A percentile compares a stretch with the other conserved stretches of the same genome.
phyloP scores from a whole-genome alignment of 92 coral and sea anemone species.

The Parazoanthus darwini region DNA sequence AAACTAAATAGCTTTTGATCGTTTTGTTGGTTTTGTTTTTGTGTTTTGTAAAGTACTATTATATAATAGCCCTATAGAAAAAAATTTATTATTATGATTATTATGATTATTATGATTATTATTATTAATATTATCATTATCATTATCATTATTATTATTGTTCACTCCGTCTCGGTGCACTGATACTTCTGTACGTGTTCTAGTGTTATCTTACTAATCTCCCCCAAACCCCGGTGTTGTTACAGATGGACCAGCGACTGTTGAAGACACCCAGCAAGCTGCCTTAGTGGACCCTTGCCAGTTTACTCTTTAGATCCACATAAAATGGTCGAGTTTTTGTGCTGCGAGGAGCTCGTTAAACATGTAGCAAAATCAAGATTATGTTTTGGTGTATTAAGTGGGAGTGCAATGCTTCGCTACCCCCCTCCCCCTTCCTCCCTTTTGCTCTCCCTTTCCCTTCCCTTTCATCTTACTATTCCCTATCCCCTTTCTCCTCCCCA shows the following conservation, averaged over 20 bases:
- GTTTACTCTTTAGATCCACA: background rate
- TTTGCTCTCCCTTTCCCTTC: background rate
- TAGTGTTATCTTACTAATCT: too few species aligned
- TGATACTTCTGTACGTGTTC: too few species aligned
- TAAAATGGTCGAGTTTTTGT: background rate
- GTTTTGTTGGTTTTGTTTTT: too few species aligned
- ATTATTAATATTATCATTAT: too few species aligned
- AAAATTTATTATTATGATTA: too few species aligned
- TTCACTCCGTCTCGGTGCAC: too few species aligned
- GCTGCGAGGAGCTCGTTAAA: too few species aligned
- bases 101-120: too few species aligned
- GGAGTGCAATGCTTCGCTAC: too few species aligned
- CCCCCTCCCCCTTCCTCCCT: background rate
- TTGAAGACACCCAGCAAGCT: slow-evolving; percentile 30
- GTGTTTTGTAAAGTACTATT: background rate
- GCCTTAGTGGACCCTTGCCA: slow-evolving; percentile 4
- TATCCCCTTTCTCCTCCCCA: background rate
- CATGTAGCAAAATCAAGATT: background rate
- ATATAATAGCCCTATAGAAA: background rate
- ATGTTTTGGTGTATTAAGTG: too few species aligned
- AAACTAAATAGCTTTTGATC: too few species aligned
- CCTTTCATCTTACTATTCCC: background rate
- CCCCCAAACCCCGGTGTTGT: background rate
- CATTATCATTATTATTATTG: too few species aligned
- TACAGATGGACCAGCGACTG: slow-evolving; percentile 41